These are phyloP conservation scores for Mamestra configurata DNA, from an alignment of 1,140 invertebrate genomes.

Conservation along the genomic window DNA sequence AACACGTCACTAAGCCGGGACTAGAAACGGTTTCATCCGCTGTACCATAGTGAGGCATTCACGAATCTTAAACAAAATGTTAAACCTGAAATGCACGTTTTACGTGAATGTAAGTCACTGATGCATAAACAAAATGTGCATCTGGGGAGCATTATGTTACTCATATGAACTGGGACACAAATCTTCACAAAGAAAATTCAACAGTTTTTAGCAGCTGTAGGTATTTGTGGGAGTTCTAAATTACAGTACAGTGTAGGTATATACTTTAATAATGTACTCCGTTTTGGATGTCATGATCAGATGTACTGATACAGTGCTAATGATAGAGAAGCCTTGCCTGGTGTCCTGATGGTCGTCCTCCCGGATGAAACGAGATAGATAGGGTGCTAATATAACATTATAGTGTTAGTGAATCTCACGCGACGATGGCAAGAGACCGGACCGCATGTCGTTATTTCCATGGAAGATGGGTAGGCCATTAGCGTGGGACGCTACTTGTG, in stretches of 20 bases:
- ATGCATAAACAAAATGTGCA: constrained; percentile 39
- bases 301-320: too few relatives aligned
- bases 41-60: constrained; percentile 2
- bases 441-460: too few relatives aligned
- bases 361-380: not conserved
- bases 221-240: not conserved
- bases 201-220: not conserved
- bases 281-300: not conserved
- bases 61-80: constrained; percentile 21
- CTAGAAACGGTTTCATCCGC: constrained; percentile 24
- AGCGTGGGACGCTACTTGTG: too few relatives aligned
- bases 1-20: constrained; percentile 23
- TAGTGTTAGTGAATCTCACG: too few relatives aligned
- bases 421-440: too few relatives aligned
- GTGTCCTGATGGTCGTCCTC: not conserved
- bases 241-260: not conserved
- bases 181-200: constrained; percentile 38
- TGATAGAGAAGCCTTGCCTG: not conserved
- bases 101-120: constrained; percentile 18
- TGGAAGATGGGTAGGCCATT: too few relatives aligned
- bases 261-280: not conserved
- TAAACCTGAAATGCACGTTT: constrained; percentile 25
- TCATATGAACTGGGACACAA: constrained; percentile 18
- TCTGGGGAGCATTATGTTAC: constrained; percentile 32
- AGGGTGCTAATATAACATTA: too few relatives aligned